Percentiles rank a stretch among this genome's conserved stretches.
These are phyloP conservation scores for Hylaeus volcanicus DNA, from an alignment of 1,140 invertebrate genomes.

Conservation along the genomic window DNA sequence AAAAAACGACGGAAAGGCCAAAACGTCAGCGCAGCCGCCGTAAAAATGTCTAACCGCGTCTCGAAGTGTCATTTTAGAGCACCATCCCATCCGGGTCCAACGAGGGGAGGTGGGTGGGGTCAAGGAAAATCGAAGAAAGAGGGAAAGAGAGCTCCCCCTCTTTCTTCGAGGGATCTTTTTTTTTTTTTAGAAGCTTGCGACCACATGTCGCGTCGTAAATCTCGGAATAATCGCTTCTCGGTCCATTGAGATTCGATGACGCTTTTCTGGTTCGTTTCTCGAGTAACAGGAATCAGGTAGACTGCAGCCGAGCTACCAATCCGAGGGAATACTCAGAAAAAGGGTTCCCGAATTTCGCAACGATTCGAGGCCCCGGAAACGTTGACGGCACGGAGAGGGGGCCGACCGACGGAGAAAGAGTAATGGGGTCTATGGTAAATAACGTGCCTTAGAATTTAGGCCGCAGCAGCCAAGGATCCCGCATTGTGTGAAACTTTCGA, in stretches of 20 bases:
- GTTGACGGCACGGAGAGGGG: background rate
- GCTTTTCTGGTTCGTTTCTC: constrained; percentile 5
- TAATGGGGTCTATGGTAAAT: constrained; percentile 4
- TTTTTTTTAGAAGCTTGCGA: background rate
- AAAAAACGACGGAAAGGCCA: background rate
- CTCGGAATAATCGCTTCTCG: constrained; percentile 26
- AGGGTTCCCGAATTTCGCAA: constrained; percentile 57
- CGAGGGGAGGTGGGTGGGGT: background rate
- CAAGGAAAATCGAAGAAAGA: background rate
- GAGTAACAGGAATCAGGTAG: constrained; percentile 38
- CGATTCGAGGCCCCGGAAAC: constrained; percentile 34
- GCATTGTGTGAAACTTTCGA: background rate
- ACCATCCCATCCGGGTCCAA: background rate
- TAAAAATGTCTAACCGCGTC: constrained; percentile 37
- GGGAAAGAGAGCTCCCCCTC: background rate
- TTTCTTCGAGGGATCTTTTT: too few species aligned
- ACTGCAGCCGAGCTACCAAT: background rate
- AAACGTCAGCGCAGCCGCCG: background rate
- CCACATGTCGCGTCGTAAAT: constrained; percentile 49
- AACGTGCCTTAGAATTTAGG: background rate
- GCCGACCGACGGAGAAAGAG: constrained; percentile 29
- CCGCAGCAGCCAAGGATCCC: background rate
- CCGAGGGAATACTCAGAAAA: constrained; percentile 45
- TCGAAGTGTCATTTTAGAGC: constrained; percentile 36
- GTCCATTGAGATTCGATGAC: constrained; percentile 29